Percentiles rank a stretch among this genome's conserved stretches.
phyloP scores from a whole-genome alignment of 2,888 invertebrate genomes.

The Cybosia mesomella region DNA sequence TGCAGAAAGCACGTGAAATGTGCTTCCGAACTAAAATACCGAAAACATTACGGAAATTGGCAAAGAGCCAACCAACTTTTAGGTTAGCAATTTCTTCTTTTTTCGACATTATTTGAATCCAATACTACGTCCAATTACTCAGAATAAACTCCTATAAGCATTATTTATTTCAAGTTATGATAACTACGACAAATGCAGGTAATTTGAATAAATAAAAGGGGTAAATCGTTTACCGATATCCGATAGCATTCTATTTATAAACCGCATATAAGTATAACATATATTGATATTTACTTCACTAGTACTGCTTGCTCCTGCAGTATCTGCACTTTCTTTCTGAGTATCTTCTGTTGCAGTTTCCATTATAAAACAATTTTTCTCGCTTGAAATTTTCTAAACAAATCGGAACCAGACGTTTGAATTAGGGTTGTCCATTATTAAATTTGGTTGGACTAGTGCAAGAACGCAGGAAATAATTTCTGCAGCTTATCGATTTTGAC shows the following conservation, averaged over 20 bases:
- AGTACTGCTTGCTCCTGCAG: constrained; percentile 58
- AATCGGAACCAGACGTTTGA: constrained; percentile 50
- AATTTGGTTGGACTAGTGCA: neutral
- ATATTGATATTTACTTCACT: constrained; percentile 62
- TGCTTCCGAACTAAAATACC: constrained; percentile 81
- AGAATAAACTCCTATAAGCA: constrained; percentile 12
- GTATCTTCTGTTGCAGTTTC: constrained; percentile 72
- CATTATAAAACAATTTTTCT: constrained; percentile 64
- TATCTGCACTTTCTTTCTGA: constrained; percentile 65
- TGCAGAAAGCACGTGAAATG: constrained; percentile 76
- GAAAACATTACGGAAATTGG: constrained; percentile 78
- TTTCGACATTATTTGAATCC: constrained; percentile 33
- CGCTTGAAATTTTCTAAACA: constrained; percentile 57
- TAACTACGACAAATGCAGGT: constrained; percentile 4
- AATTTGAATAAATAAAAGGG: constrained; percentile 34
- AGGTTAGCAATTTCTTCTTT: constrained; percentile 70
- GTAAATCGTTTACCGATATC: constrained; percentile 66
- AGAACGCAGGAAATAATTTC: neutral
- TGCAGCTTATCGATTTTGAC: too few relatives aligned
- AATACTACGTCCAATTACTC: constrained; percentile 14
- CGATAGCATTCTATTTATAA: constrained; percentile 81
- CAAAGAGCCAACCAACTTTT: constrained; percentile 69
- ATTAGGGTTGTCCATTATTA: constrained; percentile 37
- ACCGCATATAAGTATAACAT: constrained; percentile 51
- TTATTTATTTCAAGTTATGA: neutral